These are phyloP conservation scores for Lycorma delicatula DNA, from an alignment of 1,140 invertebrate genomes.

Conservation along the genomic window DNA sequence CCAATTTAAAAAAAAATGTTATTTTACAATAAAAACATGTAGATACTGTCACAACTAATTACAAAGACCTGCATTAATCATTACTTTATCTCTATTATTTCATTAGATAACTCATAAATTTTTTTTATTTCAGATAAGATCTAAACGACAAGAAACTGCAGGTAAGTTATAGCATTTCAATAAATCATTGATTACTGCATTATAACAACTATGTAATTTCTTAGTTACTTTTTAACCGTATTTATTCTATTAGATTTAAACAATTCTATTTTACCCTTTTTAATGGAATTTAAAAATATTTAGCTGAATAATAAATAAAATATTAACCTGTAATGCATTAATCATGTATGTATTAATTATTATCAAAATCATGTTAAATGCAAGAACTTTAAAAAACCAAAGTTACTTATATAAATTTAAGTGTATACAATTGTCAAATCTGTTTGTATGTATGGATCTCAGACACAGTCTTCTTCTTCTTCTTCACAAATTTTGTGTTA, in stretches of 20 bases:
- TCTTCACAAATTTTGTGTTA: too few relatives aligned
- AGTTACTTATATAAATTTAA: too few relatives aligned
- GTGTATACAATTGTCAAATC: too few relatives aligned
- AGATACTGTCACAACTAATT: background rate
- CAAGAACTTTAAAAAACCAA: too few relatives aligned
- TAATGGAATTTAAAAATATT: background rate
- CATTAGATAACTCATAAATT: background rate
- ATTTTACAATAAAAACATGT: background rate
- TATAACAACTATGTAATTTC: background rate
- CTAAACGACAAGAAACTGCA: conserved; percentile 24
- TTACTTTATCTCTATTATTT: background rate
- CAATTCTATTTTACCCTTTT: background rate
- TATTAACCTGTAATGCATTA: background rate
- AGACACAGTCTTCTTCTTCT: too few relatives aligned
- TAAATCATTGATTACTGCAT: background rate
- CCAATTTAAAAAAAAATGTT: background rate
- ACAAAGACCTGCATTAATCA: background rate
- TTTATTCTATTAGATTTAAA: background rate
- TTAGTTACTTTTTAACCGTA: background rate
- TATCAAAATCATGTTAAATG: too few relatives aligned
- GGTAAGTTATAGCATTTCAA: conserved; percentile 14
- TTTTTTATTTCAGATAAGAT: conserved; percentile 19
- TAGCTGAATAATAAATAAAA: background rate
- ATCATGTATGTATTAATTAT: background rate
- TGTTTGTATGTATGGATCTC: too few relatives aligned